These are phyloP conservation scores for Sus scrofa DNA, from an alignment of 2,113 vertebrate genomes.

Conservation along the genomic window DNA sequence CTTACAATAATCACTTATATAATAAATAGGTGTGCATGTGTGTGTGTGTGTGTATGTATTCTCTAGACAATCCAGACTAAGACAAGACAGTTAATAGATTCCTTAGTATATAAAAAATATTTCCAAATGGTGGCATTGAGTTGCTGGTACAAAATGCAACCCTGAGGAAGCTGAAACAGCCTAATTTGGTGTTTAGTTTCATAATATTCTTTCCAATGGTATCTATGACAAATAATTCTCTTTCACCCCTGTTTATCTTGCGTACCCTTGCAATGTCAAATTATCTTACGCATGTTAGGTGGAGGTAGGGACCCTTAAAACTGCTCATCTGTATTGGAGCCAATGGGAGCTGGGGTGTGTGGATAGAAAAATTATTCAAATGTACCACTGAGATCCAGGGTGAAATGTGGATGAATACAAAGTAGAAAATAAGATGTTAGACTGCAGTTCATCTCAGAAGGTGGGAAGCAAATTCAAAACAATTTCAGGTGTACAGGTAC, in stretches of 20 bases:
- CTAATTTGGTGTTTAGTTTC: conserved; percentile 46
- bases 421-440: conserved; percentile 9
- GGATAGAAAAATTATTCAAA: conserved; percentile 36
- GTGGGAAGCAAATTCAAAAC: not conserved
- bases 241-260: conserved; percentile 43
- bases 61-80: not conserved
- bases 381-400: not conserved
- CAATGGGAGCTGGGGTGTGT: not conserved
- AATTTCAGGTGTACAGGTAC: not conserved
- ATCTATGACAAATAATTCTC: conserved; percentile 46
- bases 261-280: conserved; percentile 35
- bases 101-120: not conserved
- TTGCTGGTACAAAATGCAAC: not conserved
- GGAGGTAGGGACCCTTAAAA: conserved; percentile 49
- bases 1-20: not conserved
- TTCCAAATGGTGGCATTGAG: not conserved
- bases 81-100: not conserved
- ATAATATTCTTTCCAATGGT: not conserved
- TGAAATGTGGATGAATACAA: not conserved
- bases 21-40: too few relatives aligned
- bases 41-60: not conserved
- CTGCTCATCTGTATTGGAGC: conserved; percentile 40
- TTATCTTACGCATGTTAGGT: conserved; percentile 11
- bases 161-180: not conserved
- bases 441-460: not conserved